A percentile compares a stretch with the other conserved stretches of the same genome.
These are phyloP conservation scores for Neopipo cinnamomea DNA, from an alignment of 2,113 vertebrate genomes.

Conservation along the genomic window DNA sequence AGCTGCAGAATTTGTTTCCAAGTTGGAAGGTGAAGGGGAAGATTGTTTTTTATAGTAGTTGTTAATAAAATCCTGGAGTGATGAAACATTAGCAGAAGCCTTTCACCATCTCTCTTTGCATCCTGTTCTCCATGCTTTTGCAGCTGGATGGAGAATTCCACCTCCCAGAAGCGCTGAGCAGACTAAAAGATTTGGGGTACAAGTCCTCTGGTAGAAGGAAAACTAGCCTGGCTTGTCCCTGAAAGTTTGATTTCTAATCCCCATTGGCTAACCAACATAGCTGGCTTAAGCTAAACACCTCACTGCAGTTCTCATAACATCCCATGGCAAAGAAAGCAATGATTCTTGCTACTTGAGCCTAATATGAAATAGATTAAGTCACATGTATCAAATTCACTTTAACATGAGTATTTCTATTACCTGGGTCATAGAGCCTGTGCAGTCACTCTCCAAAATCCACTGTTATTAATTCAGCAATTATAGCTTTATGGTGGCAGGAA, in stretches of 20 bases:
- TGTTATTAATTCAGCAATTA: conserved; percentile 65
- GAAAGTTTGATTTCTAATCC: background rate
- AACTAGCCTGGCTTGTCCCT: background rate
- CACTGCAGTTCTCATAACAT: background rate
- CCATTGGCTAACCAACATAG: background rate
- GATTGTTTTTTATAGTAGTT: rapidly evolving
- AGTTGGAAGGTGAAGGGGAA: background rate
- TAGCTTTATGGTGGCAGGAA: conserved; percentile 32
- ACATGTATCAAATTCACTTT: conserved; percentile 32
- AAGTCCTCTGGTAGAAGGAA: background rate
- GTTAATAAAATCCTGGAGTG: background rate
- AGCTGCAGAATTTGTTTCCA: background rate
- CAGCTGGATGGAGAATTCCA: background rate
- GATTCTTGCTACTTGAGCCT: background rate
- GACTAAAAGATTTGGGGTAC: background rate
- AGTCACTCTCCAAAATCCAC: background rate
- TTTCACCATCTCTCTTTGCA: background rate
- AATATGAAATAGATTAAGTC: conserved; percentile 16
- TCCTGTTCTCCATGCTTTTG: background rate
- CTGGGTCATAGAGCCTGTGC: conserved; percentile 26
- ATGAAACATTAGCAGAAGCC: background rate
- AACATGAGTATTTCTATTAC: conserved; percentile 41
- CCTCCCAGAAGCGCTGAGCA: background rate
- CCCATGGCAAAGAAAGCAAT: background rate
- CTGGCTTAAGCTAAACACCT: background rate